A percentile compares a stretch with the other conserved stretches of the same genome.
Evolutionary conservation across 1,140 invertebrate genomes (phyloP).

Genomic region (Aricia agestis): DNA sequence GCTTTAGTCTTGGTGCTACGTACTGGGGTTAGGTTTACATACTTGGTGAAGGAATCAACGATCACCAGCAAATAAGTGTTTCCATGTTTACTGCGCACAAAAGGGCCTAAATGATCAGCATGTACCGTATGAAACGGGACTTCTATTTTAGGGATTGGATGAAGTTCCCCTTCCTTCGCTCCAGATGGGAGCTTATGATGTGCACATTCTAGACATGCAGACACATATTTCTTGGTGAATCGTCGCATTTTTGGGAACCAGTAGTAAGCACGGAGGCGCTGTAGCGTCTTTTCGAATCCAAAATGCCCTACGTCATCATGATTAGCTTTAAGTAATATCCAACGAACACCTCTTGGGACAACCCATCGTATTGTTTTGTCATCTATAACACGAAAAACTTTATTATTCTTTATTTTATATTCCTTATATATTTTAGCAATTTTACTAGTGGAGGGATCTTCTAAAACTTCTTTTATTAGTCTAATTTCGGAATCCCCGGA

Average conservation of each 20-base stretch:
- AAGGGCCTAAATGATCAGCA: constrained; percentile 10
- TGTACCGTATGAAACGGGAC: constrained; percentile 5
- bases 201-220: background rate
- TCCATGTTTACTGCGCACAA: constrained; percentile 1
- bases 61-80: background rate
- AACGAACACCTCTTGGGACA: background rate
- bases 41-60: background rate
- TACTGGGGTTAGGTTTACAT: background rate
- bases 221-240: constrained; percentile 14
- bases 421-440: constrained; percentile 10
- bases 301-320: constrained; percentile 15
- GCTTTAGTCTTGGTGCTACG: background rate
- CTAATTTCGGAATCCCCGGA: background rate
- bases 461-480: background rate
- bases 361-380: background rate
- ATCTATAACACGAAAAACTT: background rate
- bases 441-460: background rate
- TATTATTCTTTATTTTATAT: constrained; percentile 9
- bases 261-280: background rate
- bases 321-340: background rate
- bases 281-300: constrained; percentile 11
- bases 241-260: constrained; percentile 16
- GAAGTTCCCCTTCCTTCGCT: constrained; percentile 5
- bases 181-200: constrained; percentile 15
- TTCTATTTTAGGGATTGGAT: constrained; percentile 10